phyloP scores from a whole-genome alignment of 2,888 invertebrate species.

The Alcis repandata region DNA sequence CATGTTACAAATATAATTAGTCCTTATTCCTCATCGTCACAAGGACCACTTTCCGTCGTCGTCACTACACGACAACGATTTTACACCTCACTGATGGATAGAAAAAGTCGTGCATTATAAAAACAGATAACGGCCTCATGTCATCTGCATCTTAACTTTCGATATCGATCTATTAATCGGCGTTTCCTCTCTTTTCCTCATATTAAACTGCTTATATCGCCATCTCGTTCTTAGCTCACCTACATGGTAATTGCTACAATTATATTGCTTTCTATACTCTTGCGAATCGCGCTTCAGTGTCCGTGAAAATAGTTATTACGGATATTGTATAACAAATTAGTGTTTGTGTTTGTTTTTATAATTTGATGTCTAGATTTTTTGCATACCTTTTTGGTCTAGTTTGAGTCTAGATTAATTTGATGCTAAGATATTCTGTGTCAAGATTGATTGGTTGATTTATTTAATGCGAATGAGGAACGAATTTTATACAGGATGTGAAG shows the following conservation, averaged over 20 bases:
- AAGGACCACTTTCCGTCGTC: no score
- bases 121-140: conserved; percentile 60
- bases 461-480: no score
- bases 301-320: conserved; percentile 26
- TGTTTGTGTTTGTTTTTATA: conserved; percentile 16
- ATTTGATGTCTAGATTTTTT: conserved; percentile 14
- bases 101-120: conserved; percentile 57
- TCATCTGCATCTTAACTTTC: conserved; percentile 73
- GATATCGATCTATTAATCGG: conserved; percentile 67
- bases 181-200: conserved; percentile 27
- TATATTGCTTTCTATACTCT: conserved; percentile 47
- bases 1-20: no score
- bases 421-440: neutral
- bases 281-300: conserved; percentile 22
- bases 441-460: neutral
- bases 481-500: no score
- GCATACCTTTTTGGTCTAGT: neutral
- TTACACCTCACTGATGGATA: no score
- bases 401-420: neutral
- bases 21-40: no score
- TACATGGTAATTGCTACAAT: conserved; percentile 40
- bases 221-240: conserved; percentile 47
- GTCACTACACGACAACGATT: no score
- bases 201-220: conserved; percentile 1
- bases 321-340: conserved; percentile 20